Percentiles rank a stretch among this genome's conserved stretches.
Conservation (phyloP, 2,797 vertebrate genomes). For the Sebastolobus altivelis region DNA sequence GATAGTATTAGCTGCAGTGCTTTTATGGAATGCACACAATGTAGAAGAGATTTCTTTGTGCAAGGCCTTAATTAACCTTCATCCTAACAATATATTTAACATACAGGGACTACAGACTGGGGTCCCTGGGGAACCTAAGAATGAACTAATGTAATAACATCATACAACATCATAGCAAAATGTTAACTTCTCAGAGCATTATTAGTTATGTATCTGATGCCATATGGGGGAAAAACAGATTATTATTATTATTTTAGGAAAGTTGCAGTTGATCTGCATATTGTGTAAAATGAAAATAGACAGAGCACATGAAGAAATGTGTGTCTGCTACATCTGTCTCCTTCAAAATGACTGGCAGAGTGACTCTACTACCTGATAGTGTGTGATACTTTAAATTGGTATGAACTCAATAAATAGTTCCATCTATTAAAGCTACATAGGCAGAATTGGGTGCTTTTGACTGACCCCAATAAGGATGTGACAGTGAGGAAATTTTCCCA, state of each 20-base stretch:
- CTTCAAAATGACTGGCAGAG: background rate
- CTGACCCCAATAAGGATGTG: too few relatives aligned
- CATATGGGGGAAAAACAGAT: background rate
- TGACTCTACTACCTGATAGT: background rate
- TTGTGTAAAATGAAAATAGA: background rate
- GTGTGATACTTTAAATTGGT: background rate
- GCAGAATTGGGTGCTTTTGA: background rate
- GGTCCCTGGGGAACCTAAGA: background rate
- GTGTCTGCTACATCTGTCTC: background rate
- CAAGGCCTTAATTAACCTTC: background rate
- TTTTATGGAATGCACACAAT: conserved; percentile 10
- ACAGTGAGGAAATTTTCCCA: too few relatives aligned
- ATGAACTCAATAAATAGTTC: background rate
- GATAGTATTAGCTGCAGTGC: conserved; percentile 35
- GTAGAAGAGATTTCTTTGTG: background rate
- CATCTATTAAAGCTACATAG: background rate
- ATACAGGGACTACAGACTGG: background rate
- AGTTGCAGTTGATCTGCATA: background rate
- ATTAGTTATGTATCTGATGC: background rate
- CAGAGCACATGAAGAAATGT: background rate
- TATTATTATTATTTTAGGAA: background rate
- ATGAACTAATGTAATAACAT: background rate
- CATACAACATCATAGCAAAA: background rate
- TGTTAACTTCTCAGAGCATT: background rate
- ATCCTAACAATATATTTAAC: background rate